Evolutionary conservation across 92 coral and sea anemone genomes (phyloP).

Genomic region (Zoanthus solanderi): DNA sequence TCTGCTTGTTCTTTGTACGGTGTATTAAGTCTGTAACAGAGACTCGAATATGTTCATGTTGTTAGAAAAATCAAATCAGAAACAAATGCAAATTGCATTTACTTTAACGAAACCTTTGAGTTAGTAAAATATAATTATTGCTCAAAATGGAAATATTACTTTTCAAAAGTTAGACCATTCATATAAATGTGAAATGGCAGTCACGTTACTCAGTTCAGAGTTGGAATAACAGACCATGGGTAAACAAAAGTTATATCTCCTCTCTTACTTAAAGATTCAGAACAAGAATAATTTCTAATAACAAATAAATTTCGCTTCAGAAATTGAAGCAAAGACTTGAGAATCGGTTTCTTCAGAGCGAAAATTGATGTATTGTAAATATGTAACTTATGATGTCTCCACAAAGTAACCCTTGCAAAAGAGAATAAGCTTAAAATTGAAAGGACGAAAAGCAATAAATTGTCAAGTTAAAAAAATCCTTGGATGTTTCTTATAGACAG

Average conservation of each 20-base stretch:
- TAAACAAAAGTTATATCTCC: background rate
- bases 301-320: background rate
- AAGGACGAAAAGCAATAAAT: background rate
- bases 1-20: background rate
- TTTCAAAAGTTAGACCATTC: background rate
- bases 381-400: background rate
- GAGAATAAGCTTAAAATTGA: background rate
- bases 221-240: background rate
- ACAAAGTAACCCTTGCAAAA: background rate
- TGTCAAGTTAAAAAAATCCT: no score
- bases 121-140: background rate
- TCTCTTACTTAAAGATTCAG: background rate
- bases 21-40: background rate
- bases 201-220: constrained; percentile 11
- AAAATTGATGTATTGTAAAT: background rate
- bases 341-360: background rate
- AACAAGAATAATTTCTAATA: background rate
- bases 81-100: background rate
- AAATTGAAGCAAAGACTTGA: background rate
- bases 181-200: background rate
- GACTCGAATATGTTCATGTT: no score
- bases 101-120: background rate
- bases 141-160: constrained; percentile 6
- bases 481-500: no score
- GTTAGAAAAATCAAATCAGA: no score